Evolutionary conservation across 2,113 vertebrate genomes (phyloP).

Genomic region (Corvus hawaiiensis): DNA sequence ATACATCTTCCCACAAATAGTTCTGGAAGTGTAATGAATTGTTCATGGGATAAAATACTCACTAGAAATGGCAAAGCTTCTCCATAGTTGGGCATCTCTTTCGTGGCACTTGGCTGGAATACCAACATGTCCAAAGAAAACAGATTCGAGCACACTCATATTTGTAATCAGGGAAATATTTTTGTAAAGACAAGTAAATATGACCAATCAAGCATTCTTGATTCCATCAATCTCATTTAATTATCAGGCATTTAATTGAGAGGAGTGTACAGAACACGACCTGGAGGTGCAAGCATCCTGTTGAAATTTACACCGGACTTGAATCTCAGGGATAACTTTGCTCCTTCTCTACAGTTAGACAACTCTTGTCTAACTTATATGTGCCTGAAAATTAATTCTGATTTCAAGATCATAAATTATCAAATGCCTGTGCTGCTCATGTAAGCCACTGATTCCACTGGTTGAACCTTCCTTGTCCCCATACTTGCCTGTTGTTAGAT

Average conservation of each 20-base stretch:
- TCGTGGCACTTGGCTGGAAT: neutral
- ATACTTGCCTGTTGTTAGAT: neutral
- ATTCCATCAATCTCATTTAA: neutral
- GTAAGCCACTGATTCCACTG: neutral
- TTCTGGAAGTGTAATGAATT: neutral
- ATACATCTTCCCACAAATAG: neutral
- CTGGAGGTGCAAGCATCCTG: neutral
- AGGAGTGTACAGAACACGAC: neutral
- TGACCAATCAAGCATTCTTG: neutral
- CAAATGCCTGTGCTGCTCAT: neutral
- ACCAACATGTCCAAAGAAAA: neutral
- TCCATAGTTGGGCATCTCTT: neutral
- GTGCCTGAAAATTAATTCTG: neutral
- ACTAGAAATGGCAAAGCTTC: neutral
- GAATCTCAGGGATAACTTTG: neutral
- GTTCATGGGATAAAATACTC: neutral
- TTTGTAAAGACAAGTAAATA: neutral
- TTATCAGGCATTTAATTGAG: neutral
- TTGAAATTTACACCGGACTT: neutral
- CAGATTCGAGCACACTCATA: accelerated
- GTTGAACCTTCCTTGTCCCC: neutral
- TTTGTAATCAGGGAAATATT: neutral
- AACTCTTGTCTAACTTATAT: neutral
- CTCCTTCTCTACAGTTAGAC: neutral
- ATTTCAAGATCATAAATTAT: neutral